Base-by-base conservation (phyloP, 2,113 vertebrate species). In the Entomyzon cyanotis region DNA sequence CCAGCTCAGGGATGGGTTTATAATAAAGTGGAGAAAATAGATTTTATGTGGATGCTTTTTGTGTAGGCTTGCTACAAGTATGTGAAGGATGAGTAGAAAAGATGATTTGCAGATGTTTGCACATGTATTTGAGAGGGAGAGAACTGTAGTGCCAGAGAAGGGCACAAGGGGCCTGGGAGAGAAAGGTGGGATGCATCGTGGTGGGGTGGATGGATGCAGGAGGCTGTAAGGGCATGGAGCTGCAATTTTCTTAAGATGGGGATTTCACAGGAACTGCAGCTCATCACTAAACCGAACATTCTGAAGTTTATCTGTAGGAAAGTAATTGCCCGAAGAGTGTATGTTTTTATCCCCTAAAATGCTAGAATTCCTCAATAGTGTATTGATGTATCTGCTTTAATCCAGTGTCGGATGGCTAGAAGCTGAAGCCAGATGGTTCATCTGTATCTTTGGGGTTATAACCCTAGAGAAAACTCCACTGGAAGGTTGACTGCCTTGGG, bases 111-210 rank as follows among this genome's bases (percentile, higher is more conserved):
- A 63, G 60, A 14, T 74, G 46, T 56, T 84, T 13, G 50, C 52
- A 12, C 4, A 0, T 39, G 11, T n/a, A 16, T 39, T 30, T 30
- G 50, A 50, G 41, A 49, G n/a, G 17, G 35, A 23, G 20, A 23
- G 31, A 24, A 8, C 25, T 2, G 1, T 13, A 49, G 37, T 70
- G 62, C 50, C 30, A 24, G 80, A 53, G 69, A 50, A 77, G 20
- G 12, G 15, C n/a, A 8, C 11, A 33, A 50, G 39, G 10, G 12
- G 28, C 39, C 47, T n/a, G 31, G 31, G 49, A 47, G 58, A 53
- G 22, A 10, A 27, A 30, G 22, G 5, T 23, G 25, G 30, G 28
- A 22, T 41, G 58, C 12, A 4, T 33, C 0, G 0, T 44, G 3
- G 11, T n/a, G 15, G 30, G n/a, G 10, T 67, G 73, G 49, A 47